Evolutionary conservation across 2,113 vertebrate species (phyloP), one percentile per base, ranked within the genome.

Genomic region (Stictonetta naevosa): DNA sequence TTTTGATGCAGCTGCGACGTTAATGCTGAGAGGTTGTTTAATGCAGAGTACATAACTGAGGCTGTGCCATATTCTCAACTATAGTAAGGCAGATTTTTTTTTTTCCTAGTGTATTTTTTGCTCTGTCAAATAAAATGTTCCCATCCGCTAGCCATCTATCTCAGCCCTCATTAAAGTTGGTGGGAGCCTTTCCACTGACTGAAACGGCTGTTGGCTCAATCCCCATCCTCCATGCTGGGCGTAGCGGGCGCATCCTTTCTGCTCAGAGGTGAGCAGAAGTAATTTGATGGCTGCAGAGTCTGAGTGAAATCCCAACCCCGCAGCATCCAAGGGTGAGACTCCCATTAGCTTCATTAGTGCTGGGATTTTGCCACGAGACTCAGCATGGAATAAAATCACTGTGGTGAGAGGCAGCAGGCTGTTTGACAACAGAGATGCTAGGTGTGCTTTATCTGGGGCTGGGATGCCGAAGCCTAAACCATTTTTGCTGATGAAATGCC

Each of bases 241-340:
- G 60, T 72, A 92, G 72, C 11, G 2, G 92, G 86, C 56, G 80
- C 83, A 83, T 88, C 72, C 80, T 33, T 93, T 92, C 91, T 92
- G 90, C 96, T 96, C 88, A 93, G 92, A 95, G 88, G 86, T 92
- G 90, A 96, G 93, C 17, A 3, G n/a, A 59, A 71, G 31, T 73
- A 71, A 86, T 89, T 96, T 95, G 86, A 79, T 68, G n/a, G 66
- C 68, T 68, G 83, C 84, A 72, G 76, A 88, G 62, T 36, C 80
- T 36, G 44, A 56, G 63, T 83, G 74, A 92, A 86, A 87, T 89
- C 93, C 80, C 88, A 90, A 4, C 73, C 84, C 62, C 68, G 74
- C 78, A n/a, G 60, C 80, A 86, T 86, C 69, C 48, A 58, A 2
- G 83, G 83, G 68, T 56, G 83, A 88, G 86, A 46, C 66, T 91